Percentiles rank a stretch among this genome's conserved stretches.
These are phyloP conservation scores for Bombylius major DNA, from an alignment of 2,888 invertebrate genomes.

Conservation along the genomic window DNA sequence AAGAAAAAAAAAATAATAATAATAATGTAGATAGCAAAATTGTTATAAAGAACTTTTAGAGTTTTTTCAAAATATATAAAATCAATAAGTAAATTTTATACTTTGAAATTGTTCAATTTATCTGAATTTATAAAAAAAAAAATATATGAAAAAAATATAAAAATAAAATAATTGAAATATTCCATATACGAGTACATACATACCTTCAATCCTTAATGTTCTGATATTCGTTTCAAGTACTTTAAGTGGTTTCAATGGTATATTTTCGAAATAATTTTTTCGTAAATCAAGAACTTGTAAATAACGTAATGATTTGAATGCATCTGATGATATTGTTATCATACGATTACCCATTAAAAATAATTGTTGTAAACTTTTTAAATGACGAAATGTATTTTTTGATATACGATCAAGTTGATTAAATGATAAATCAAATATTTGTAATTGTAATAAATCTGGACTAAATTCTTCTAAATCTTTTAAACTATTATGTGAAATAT, in stretches of 20 bases:
- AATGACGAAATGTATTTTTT: slow-evolving; percentile 61
- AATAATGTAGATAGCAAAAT: too few relatives aligned
- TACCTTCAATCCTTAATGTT: slow-evolving; percentile 69
- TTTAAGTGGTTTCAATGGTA: slow-evolving; percentile 63
- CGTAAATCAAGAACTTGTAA: slow-evolving; percentile 65
- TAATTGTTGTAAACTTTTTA: slow-evolving; percentile 64
- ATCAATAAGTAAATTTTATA: too few relatives aligned
- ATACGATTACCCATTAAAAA: slow-evolving; percentile 74
- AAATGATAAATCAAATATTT: slow-evolving; percentile 67
- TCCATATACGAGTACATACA: too few relatives aligned
- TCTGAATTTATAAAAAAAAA: too few relatives aligned
- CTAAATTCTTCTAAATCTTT: slow-evolving; percentile 73
- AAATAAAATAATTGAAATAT: too few relatives aligned
- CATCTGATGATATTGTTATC: slow-evolving; percentile 61
- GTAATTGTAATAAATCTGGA: slow-evolving; percentile 59
- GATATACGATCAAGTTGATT: slow-evolving; percentile 69
- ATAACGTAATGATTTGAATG: slow-evolving; percentile 64
- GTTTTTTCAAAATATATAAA: too few relatives aligned
- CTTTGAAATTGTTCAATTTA: too few relatives aligned
- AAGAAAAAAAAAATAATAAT: too few relatives aligned
- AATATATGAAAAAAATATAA: too few relatives aligned
- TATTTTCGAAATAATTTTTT: slow-evolving; percentile 67
- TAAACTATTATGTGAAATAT: slow-evolving; percentile 72
- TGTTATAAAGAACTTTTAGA: too few relatives aligned
- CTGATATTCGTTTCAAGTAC: slow-evolving; percentile 73